phyloP scores from a whole-genome alignment of 2,888 invertebrate genomes.

The Sarcophaga rosellei region DNA sequence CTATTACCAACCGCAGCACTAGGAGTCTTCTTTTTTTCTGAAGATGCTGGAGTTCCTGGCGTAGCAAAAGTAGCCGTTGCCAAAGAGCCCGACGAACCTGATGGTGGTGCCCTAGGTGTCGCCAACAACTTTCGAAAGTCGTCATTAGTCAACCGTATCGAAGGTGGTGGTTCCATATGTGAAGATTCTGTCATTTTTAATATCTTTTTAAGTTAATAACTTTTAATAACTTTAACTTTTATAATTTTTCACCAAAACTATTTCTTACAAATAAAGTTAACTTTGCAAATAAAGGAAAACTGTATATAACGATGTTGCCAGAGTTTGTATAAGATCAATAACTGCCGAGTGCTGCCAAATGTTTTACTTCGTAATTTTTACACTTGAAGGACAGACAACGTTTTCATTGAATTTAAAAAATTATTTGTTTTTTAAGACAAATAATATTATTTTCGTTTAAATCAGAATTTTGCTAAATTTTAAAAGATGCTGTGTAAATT shows the following conservation, averaged over 20 bases:
- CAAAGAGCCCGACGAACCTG: constrained; percentile 70
- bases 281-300: not conserved
- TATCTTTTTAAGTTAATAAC: too few relatives aligned
- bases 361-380: too few relatives aligned
- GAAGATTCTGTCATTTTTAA: constrained; percentile 75
- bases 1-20: constrained; percentile 79
- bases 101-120: constrained; percentile 92
- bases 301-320: not conserved
- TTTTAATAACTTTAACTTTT: constrained; percentile 51
- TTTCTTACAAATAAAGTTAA: too few relatives aligned
- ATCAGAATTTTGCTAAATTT: too few relatives aligned
- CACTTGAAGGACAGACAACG: too few relatives aligned
- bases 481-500: too few relatives aligned
- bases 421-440: too few relatives aligned
- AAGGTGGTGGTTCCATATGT: constrained; percentile 82
- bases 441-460: too few relatives aligned
- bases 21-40: constrained; percentile 75
- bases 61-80: constrained; percentile 74
- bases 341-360: not conserved
- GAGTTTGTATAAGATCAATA: not conserved
- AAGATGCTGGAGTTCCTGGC: constrained; percentile 65
- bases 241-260: not conserved
- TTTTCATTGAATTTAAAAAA: too few relatives aligned
- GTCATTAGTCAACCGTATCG: constrained; percentile 95
- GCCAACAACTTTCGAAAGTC: constrained; percentile 97